These are phyloP conservation scores for Canis aureus DNA, from an alignment of 2,113 vertebrate genomes.

Conservation along the genomic window DNA sequence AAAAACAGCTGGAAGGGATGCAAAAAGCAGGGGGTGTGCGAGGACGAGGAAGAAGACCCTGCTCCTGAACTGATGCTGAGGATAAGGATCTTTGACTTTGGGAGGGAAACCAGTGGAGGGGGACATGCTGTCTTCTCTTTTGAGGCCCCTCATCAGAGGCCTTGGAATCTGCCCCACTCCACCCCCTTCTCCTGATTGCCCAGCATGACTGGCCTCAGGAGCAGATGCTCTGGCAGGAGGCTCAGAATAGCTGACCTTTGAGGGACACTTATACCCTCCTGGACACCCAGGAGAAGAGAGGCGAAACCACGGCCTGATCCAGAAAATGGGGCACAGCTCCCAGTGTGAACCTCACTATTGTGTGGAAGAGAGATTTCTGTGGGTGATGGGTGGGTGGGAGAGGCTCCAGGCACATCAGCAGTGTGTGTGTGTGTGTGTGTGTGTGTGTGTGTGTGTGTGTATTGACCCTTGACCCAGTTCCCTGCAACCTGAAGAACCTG, in stretches of 20 bases:
- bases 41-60: not conserved
- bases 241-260: not conserved
- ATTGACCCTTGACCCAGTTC: not conserved
- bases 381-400: not conserved
- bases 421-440: not conserved
- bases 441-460: too few species aligned
- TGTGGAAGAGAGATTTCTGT: not conserved
- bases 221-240: not conserved
- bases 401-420: not conserved
- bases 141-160: not conserved
- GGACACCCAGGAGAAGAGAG: not conserved
- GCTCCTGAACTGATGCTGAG: not conserved
- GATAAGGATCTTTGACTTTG: not conserved
- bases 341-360: accelerated
- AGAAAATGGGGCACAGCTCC: not conserved
- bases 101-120: not conserved
- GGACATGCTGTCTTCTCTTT: not conserved
- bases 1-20: conserved; percentile 53
- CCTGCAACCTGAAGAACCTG: not conserved
- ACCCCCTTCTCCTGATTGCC: not conserved
- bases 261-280: not conserved
- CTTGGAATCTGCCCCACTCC: not conserved
- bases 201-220: not conserved
- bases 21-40: not conserved
- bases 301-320: not conserved